Evolutionary conservation across 2,113 vertebrate species (phyloP), one percentile per base, ranked within the genome.

Genomic region (Athene noctua): DNA sequence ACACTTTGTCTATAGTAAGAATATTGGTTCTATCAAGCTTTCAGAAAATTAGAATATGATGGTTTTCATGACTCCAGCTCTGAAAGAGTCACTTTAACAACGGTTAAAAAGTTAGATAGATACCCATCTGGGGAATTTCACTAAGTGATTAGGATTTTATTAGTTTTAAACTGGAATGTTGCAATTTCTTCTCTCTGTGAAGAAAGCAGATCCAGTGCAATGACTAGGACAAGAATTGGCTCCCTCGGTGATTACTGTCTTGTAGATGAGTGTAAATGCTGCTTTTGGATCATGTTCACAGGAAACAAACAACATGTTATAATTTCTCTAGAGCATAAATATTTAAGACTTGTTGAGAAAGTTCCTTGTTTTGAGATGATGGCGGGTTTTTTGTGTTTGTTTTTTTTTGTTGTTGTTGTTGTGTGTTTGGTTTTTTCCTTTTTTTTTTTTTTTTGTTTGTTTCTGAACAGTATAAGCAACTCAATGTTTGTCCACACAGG

Each of bases 21-120:
- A 88, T 92, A 95, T 74, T 95, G 72, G 86, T 97, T 97, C 94
- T 96, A 90, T 96, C 93, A 97, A 94, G 96, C 93, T 98, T 97
- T 97, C 90, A 95, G 90, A 97, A 98, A 98, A 98, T 97, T 95
- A 96, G 80, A 83, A 80, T 96, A 86, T 96, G 94, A 97, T 95
- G 61, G 61, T 25, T 95, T 98, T 98, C 95, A 97, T 88, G 83
- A 77, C 88, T 79, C 23, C 36, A 83, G 62, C 79, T 97, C 88
- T 97, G 79, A 95, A 91, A 91, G 61, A 93, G 58, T 96, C 90
- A 91, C 95, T 97, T 96, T 95, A 96, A 89, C 91, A 97, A 90
- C 85, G 96, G 90, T 96, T 97, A 90, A 97, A 97, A 97, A 97
- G 82, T 94, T 97, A 6, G 32, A 82, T 66, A 87, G 81, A 36